These are phyloP conservation scores for Lasioglossum baleicum DNA, from an alignment of 1,140 invertebrate species.

Conservation along the genomic window DNA sequence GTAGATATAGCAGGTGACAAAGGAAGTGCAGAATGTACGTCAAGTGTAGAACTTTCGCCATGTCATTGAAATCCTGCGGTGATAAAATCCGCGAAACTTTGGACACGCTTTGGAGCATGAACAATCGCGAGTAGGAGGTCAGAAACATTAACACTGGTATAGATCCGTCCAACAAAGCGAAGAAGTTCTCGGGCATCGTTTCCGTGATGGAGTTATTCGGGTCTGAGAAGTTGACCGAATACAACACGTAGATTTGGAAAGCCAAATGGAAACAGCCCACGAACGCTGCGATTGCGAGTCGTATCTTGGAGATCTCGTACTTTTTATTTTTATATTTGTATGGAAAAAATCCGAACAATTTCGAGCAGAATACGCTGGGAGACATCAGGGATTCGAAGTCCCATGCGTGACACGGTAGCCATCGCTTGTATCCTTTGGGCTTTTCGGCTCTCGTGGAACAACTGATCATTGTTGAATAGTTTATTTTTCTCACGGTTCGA, in stretches of 20 bases:
- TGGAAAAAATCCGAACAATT: background rate
- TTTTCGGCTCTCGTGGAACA: background rate
- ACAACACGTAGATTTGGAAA: constrained; percentile 31
- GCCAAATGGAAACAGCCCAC: constrained; percentile 8
- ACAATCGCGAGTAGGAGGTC: constrained; percentile 37
- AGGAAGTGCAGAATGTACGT: too few species aligned
- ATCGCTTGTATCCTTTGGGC: background rate
- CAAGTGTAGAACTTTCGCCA: background rate
- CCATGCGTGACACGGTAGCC: background rate
- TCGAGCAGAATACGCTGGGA: background rate
- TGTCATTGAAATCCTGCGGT: constrained; percentile 44
- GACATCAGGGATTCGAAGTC: background rate
- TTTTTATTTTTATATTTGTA: constrained; percentile 34
- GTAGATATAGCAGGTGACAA: too few species aligned
- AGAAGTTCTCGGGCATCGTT: constrained; percentile 64
- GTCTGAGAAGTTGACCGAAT: constrained; percentile 48
- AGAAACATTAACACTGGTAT: constrained; percentile 49
- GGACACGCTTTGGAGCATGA: constrained; percentile 54
- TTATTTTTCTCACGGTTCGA: too few species aligned
- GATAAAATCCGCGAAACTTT: constrained; percentile 58
- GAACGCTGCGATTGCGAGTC: constrained; percentile 40
- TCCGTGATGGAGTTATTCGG: constrained; percentile 42
- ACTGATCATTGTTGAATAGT: background rate
- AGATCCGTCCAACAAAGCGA: constrained; percentile 38
- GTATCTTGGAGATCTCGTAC: constrained; percentile 33